phyloP scores from a whole-genome alignment of 2,888 invertebrate species.

The Machimus rusticus region DNA sequence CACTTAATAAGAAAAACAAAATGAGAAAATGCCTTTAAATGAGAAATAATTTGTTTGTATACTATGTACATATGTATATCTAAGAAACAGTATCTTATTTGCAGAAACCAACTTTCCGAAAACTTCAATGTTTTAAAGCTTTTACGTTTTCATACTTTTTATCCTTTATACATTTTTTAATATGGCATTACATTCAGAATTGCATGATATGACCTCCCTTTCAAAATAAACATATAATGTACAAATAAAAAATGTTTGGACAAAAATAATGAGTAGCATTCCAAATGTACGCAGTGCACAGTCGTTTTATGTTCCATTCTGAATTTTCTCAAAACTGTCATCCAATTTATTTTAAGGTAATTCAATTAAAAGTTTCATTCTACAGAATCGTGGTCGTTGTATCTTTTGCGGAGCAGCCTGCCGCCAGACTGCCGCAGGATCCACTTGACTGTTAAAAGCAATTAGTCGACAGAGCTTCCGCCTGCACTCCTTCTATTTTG shows the following conservation, averaged over 20 bases:
- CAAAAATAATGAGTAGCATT: background rate
- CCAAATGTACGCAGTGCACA: background rate
- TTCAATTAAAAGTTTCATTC: conserved; percentile 13
- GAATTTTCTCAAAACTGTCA: background rate
- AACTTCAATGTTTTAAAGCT: too few relatives aligned
- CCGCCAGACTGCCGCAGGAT: conserved; percentile 8
- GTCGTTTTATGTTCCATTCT: background rate
- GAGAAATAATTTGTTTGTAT: too few relatives aligned
- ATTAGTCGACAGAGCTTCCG: background rate
- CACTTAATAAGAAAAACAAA: too few relatives aligned
- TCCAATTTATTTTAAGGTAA: conserved; percentile 13
- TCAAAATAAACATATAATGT: too few relatives aligned
- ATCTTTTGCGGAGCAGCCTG: background rate
- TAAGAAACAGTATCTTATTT: too few relatives aligned
- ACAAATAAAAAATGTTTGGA: background rate
- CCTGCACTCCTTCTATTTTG: background rate
- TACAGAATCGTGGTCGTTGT: background rate
- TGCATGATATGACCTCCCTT: too few relatives aligned
- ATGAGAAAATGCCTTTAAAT: too few relatives aligned
- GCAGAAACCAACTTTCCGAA: too few relatives aligned
- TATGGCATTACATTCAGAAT: too few relatives aligned
- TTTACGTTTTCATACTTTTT: too few relatives aligned
- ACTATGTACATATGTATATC: too few relatives aligned
- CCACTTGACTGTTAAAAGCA: conserved; percentile 17
- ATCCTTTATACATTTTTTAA: too few relatives aligned